Base-by-base conservation (phyloP, 2,113 vertebrate genomes). In the Eudyptes chrysolophus region DNA sequence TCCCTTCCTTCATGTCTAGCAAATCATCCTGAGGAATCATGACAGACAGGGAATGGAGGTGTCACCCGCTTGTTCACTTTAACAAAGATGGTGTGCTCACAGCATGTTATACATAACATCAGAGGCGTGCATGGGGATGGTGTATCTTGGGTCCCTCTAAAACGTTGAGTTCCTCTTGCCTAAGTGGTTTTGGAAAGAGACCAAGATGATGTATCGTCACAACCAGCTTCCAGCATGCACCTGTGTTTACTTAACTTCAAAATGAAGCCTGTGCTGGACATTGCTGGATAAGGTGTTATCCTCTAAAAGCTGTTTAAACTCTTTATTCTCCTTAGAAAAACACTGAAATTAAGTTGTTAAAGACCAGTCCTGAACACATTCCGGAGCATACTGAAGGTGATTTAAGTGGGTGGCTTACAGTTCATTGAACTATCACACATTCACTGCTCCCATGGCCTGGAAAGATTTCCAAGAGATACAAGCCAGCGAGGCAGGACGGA, bases 341-440 rank as follows among this genome's bases (percentile, higher is more conserved):
- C 51, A 64, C 13, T 21, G 32, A 60, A 87, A 48, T 57, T 32
- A 57, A 78, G 16, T 48, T 70, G 11, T 58, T n/a, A 16, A 65
- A 84, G 46, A 7, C 42, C 70, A 87, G 29, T 36, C 20, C 26
- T 30, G 62, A 84, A 76, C 10, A 44, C 11, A 7, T 78, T 64
- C 78, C 42, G 49, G 87, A 60, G 16, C 14, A 7, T 7, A 6
- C 22, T 34, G 48, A 64, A 66, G 10, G n/a, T 58, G 55, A 72
- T 89, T 84, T 68, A 44, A 84, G 94, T 85, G 94, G 81, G 92
- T 91, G 93, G 93, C 8, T 87, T 29, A 30, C 22, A 79, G 72
- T 84, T 95, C 81, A 12, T 0, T 64, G 77, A 93, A 75, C 65
- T 81, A 42, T 89, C 72, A 60, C 69, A 93, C 55, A 8, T 87